Base-by-base conservation (phyloP, 2,113 vertebrate genomes). In the Lichenostomus cassidix region DNA sequence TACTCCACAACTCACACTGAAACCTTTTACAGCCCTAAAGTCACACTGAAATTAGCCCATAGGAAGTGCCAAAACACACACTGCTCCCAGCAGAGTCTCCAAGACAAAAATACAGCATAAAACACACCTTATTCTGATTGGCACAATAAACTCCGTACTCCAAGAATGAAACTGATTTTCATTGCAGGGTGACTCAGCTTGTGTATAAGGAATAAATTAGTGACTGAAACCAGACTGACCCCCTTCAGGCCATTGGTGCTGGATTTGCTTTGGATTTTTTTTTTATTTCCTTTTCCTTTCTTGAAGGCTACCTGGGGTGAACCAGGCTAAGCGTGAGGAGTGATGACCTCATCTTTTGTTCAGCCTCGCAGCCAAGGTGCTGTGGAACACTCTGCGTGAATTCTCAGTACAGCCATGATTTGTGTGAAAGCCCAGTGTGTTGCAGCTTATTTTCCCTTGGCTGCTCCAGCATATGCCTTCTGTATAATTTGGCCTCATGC, bases 191-290 rank as follows among this genome's bases (percentile, higher is more conserved):
- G 19, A 68, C 24, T 75, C 35, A n/a, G n/a, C 49, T 84, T 41
- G 62, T 31, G 16, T 29, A 17, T 35, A 71, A 82, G 42, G 27
- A 89, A 52, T 35, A 35, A 81, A 70, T 41, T 65, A 39, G 56
- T 35, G 16, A 81, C 12, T 18, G 52, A 35, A 81, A 53, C 21
- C 47, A 64, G 31, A 50, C 33, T 80, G 31, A 86, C 7, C 10
- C 29, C 11, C 35, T 58, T 74, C 64, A 69, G 41, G 28, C 22
- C 27, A 56, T 2, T 60, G 14, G 9, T 44, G 15, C 14, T 86
- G 11, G 14, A 33, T 55, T 76, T 62, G 35, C 4, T 8, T 60
- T 18, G 18, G 5, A 1, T 0, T 2, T 15, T 60, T 28, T 18
- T 47, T 35, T 33, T 41, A 33, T 41, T 44, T 13, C 8, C 4